Conservation (phyloP, 2,888 invertebrate genomes). For the Sarcophaga rosellei region DNA sequence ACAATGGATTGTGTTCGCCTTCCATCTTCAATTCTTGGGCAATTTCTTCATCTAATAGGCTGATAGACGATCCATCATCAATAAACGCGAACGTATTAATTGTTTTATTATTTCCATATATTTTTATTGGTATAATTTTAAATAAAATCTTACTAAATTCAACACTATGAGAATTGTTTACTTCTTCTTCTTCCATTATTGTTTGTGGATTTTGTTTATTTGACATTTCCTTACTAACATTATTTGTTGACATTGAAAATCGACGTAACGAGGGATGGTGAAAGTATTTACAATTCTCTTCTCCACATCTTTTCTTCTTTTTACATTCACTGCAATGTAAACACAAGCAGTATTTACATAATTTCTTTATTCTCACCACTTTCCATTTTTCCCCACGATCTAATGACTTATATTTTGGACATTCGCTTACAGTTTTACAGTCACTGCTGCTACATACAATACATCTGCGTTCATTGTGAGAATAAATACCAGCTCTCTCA, state of each 20-base stretch:
- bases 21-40: background rate
- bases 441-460: constrained; percentile 10
- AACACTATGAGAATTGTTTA: constrained; percentile 17
- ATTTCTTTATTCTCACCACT: constrained; percentile 10
- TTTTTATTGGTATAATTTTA: constrained; percentile 42
- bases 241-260: no score
- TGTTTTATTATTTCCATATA: constrained; percentile 27
- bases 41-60: constrained; percentile 16
- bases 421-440: background rate
- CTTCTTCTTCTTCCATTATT: background rate
- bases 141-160: constrained; percentile 34
- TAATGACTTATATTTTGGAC: constrained; percentile 15
- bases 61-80: constrained; percentile 11
- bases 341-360: constrained; percentile 21
- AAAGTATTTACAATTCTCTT: constrained; percentile 32
- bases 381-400: constrained; percentile 40
- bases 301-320: constrained; percentile 16
- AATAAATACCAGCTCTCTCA: background rate
- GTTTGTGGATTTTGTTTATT: no score
- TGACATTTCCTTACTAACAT: background rate
- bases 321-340: constrained; percentile 27
- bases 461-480: constrained; percentile 2
- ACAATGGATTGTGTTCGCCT: background rate
- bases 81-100: constrained; percentile 15
- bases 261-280: constrained; percentile 12